A percentile compares a stretch with the other conserved stretches of the same genome.
Conservation (phyloP, 2,797 vertebrate genomes). For the Acestrorhynchus altus region DNA sequence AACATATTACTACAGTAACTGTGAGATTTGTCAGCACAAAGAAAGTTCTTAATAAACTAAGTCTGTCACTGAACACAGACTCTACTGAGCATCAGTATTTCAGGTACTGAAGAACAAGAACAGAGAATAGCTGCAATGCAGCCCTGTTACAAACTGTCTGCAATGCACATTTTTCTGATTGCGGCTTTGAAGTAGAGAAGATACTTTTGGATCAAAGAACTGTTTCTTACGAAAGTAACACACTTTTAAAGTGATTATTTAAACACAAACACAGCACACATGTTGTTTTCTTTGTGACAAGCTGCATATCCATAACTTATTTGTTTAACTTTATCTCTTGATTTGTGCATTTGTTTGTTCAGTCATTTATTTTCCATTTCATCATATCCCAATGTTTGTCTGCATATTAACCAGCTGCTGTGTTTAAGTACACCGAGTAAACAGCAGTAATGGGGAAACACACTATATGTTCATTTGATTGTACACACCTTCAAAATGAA, state of each 20-base stretch:
- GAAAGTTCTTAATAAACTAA: neutral
- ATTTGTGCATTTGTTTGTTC: neutral
- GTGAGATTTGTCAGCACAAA: neutral
- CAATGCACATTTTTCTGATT: neutral
- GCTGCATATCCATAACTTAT: slow-evolving; percentile 28
- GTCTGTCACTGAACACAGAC: neutral
- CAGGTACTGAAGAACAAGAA: neutral
- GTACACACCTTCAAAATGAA: too few relatives aligned
- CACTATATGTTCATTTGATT: too few relatives aligned
- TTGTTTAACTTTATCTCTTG: slow-evolving; percentile 13
- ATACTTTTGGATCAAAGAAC: neutral
- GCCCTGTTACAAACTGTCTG: too few relatives aligned
- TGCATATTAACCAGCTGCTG: slow-evolving; percentile 16
- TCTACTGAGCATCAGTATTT: neutral
- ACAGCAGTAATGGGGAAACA: neutral
- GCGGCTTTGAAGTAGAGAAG: neutral
- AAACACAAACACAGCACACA: neutral
- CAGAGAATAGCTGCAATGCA: neutral
- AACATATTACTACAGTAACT: neutral
- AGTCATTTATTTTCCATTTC: slow-evolving; percentile 21
- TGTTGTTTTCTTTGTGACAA: slow-evolving; percentile 20
- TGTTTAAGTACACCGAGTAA: neutral
- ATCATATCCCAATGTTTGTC: slow-evolving; percentile 19
- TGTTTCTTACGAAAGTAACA: neutral
- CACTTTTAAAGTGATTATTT: too few relatives aligned